A percentile compares a stretch with the other conserved stretches of the same genome.
These are phyloP conservation scores for Plectus sambesii DNA, from an alignment of 1,140 invertebrate species.

Conservation along the genomic window DNA sequence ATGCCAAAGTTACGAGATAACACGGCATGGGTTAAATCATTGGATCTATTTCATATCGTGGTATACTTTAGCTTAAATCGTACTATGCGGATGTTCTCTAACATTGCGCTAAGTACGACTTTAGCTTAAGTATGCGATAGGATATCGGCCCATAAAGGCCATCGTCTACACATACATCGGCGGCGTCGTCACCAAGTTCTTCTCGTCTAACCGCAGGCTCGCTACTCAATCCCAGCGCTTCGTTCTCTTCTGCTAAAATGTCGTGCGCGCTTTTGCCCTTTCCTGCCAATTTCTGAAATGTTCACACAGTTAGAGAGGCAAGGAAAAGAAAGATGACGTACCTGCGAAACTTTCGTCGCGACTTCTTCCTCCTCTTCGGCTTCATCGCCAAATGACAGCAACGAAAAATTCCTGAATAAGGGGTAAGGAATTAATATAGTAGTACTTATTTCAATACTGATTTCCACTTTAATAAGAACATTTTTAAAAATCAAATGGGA, in stretches of 20 bases:
- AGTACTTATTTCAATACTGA: neutral
- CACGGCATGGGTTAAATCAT: too few species aligned
- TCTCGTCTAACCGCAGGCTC: slow-evolving; percentile 31
- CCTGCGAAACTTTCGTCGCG: slow-evolving; percentile 57
- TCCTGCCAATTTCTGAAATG: slow-evolving; percentile 46
- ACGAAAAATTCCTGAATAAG: slow-evolving; percentile 71
- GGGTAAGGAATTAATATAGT: slow-evolving; percentile 1
- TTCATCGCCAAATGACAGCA: slow-evolving; percentile 92
- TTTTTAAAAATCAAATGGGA: neutral
- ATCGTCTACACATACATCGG: neutral
- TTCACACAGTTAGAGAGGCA: slow-evolving; percentile 17
- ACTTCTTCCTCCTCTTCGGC: slow-evolving; percentile 92
- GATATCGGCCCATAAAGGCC: slow-evolving; percentile 59
- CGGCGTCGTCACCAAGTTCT: slow-evolving; percentile 32
- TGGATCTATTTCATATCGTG: too few species aligned
- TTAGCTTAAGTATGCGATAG: too few species aligned
- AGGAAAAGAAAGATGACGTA: neutral
- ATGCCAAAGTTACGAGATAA: too few species aligned
- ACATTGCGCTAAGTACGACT: too few species aligned
- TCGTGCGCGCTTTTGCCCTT: slow-evolving; percentile 65
- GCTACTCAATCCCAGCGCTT: slow-evolving; percentile 59
- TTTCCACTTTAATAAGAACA: neutral
- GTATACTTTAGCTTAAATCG: too few species aligned
- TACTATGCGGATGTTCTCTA: too few species aligned
- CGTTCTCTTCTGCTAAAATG: slow-evolving; percentile 74